These are phyloP conservation scores for Astyanax mexicanus DNA, from an alignment of 2,797 vertebrate genomes.

Conservation along the genomic window DNA sequence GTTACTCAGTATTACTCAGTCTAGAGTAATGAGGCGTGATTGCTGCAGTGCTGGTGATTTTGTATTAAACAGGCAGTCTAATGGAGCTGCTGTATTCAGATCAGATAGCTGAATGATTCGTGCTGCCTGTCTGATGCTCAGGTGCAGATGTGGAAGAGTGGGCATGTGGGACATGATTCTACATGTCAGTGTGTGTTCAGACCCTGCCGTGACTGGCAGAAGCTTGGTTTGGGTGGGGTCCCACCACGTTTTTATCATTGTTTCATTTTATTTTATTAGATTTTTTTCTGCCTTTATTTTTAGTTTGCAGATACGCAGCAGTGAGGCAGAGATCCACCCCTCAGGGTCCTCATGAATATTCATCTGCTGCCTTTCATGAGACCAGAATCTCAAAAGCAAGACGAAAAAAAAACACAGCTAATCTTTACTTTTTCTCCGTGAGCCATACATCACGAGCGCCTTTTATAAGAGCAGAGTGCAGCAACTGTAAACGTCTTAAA, in stretches of 20 bases:
- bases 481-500: constrained; percentile 10
- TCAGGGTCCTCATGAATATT: constrained; percentile 56
- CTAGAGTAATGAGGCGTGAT: not conserved
- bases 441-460: constrained; percentile 18
- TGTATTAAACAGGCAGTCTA: not conserved
- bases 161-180: constrained; percentile 25
- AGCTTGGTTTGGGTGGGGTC: constrained; percentile 40
- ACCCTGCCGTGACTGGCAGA: constrained; percentile 2
- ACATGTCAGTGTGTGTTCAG: constrained; percentile 19
- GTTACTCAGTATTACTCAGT: not conserved
- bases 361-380: constrained; percentile 48
- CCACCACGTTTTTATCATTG: constrained; percentile 40
- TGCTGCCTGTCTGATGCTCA: constrained; percentile 5
- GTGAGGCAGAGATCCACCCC: constrained; percentile 41
- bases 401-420: constrained; percentile 24
- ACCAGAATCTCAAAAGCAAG: constrained; percentile 31
- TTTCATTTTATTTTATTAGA: constrained; percentile 1
- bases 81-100: constrained; percentile 1
- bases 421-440: constrained; percentile 16
- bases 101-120: constrained; percentile 13
- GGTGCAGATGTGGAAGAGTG: constrained; percentile 19
- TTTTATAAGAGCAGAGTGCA: not conserved
- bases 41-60: not conserved
- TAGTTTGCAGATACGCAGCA: constrained; percentile 49
- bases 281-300: constrained; percentile 53